These are phyloP conservation scores for Aurelia aurita complex sp. Pacific DNA, from an alignment of 30 jellyfish, hydroid and myxozoan genomes.

Conservation along the genomic window DNA sequence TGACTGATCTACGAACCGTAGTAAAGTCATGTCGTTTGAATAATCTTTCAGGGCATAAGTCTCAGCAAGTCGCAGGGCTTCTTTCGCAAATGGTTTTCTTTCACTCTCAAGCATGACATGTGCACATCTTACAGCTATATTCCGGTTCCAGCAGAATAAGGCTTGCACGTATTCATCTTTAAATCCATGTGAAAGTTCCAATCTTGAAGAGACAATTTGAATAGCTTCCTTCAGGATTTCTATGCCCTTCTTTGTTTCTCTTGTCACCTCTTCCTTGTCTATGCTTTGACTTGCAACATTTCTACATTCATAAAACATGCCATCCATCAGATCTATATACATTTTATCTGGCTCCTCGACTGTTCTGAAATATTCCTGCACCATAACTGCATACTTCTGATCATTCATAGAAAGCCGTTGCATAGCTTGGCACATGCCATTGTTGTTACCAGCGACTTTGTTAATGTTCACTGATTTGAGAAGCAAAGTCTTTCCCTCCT, in stretches of 20 bases:
- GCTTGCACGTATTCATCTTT: neutral
- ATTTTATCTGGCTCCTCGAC: neutral
- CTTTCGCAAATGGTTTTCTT: conserved; percentile 10
- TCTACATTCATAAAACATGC: too few species aligned
- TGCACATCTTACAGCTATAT: neutral
- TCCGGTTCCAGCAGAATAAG: conserved; percentile 9
- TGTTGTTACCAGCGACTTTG: neutral
- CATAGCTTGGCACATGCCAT: neutral
- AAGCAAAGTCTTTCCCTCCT: neutral
- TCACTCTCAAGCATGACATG: conserved; percentile 26
- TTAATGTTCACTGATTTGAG: neutral
- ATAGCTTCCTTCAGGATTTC: neutral
- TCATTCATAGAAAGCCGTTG: too few species aligned
- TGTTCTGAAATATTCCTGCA: neutral
- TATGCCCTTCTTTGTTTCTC: neutral
- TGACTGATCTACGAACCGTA: neutral
- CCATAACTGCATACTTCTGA: neutral
- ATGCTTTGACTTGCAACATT: neutral
- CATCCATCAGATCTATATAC: neutral
- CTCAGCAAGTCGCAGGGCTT: conserved; percentile 14
- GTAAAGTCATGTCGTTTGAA: neutral
- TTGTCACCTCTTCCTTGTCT: neutral
- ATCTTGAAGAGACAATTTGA: neutral
- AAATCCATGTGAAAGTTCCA: neutral
- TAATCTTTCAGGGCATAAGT: neutral